phyloP scores from a whole-genome alignment of 2,797 vertebrate genomes.

The Amblyraja radiata region DNA sequence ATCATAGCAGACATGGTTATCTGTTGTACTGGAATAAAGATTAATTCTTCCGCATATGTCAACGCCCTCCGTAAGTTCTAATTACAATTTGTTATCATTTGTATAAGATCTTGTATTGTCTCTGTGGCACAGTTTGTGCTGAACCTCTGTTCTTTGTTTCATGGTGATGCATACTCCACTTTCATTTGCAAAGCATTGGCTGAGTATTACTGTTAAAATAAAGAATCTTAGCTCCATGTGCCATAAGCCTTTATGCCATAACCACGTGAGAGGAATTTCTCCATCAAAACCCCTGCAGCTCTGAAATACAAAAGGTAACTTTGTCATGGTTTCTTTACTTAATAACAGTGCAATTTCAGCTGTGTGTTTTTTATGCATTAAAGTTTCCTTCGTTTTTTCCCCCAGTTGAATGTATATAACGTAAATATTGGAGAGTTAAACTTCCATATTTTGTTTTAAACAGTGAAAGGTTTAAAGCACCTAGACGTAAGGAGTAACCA shows the following conservation, averaged over 20 bases:
- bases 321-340: background rate
- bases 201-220: slow-evolving; percentile 4
- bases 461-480: background rate
- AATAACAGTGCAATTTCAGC: background rate
- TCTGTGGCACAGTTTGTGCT: background rate
- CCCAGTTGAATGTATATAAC: background rate
- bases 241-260: background rate
- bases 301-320: background rate
- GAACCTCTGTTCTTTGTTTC: slow-evolving; percentile 22
- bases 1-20: slow-evolving; percentile 69
- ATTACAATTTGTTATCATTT: background rate
- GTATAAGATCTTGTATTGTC: background rate
- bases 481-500: background rate
- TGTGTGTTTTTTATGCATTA: background rate
- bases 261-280: background rate
- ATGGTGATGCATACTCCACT: slow-evolving; percentile 2
- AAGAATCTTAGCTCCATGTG: slow-evolving; percentile 6
- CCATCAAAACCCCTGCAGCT: background rate
- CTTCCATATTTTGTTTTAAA: background rate
- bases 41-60: slow-evolving; percentile 72
- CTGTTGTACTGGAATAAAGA: slow-evolving; percentile 67
- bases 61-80: slow-evolving; percentile 61
- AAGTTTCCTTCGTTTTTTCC: background rate
- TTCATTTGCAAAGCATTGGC: slow-evolving; percentile 7
- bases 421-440: background rate